These are phyloP conservation scores for Gorsachius goisagi DNA, from an alignment of 2,113 vertebrate genomes.

Conservation along the genomic window DNA sequence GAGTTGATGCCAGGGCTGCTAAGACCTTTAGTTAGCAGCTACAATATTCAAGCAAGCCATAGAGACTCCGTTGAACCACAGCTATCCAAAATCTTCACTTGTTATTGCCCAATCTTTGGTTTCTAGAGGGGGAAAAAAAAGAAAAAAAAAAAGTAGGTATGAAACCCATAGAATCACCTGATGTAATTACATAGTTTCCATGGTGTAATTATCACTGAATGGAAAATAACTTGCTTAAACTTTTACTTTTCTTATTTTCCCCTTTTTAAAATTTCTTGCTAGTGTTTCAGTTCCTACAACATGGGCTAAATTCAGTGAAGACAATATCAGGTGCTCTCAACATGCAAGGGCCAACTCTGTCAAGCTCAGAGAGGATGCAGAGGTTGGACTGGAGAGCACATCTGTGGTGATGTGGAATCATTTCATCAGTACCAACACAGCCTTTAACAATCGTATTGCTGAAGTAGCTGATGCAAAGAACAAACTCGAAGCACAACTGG, in stretches of 20 bases:
- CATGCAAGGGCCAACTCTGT: constrained; percentile 62
- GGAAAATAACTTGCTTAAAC: background rate
- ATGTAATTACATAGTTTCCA: background rate
- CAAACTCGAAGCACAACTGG: constrained; percentile 69
- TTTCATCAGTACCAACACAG: constrained; percentile 67
- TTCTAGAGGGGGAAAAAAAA: background rate
- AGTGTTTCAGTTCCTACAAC: constrained; percentile 64
- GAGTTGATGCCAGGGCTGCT: background rate
- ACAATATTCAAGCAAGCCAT: background rate
- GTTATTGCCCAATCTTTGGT: background rate
- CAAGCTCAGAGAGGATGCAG: constrained; percentile 63
- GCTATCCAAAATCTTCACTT: background rate
- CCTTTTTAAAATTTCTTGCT: background rate
- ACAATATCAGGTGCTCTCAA: constrained; percentile 71
- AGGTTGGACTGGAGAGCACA: constrained; percentile 37
- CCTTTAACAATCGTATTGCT: constrained; percentile 53
- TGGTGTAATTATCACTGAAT: background rate
- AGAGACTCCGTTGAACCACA: background rate
- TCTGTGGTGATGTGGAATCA: constrained; percentile 70
- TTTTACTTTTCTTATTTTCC: background rate
- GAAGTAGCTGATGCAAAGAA: constrained; percentile 67
- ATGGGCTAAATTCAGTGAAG: constrained; percentile 72
- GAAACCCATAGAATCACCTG: background rate
- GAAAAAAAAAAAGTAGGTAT: background rate
- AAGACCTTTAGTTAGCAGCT: background rate